Conservation (phyloP, 2,797 vertebrate genomes). For the Xenopus petersii region DNA sequence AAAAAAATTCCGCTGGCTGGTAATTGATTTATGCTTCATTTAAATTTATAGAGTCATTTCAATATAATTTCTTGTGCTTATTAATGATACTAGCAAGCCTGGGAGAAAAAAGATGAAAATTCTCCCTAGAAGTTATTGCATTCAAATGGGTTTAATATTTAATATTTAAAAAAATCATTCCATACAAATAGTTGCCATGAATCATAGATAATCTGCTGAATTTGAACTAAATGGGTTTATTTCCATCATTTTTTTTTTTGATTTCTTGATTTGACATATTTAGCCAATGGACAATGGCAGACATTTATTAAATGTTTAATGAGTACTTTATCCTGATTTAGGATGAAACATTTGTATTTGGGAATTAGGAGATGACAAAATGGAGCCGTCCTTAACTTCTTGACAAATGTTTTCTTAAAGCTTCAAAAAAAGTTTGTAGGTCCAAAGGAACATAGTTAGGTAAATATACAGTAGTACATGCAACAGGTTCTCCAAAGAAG, state of each 20-base stretch:
- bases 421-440: too few species aligned
- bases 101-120: constrained; percentile 76
- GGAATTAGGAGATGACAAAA: too few species aligned
- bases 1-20: constrained; percentile 71
- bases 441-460: too few species aligned
- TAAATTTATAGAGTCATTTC: constrained; percentile 72
- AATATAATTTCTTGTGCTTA: constrained; percentile 76
- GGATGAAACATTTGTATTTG: too few species aligned
- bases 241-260: not conserved
- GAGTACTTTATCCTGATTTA: too few species aligned
- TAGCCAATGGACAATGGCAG: too few species aligned
- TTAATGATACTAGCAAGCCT: constrained; percentile 73
- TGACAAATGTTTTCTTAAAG: too few species aligned
- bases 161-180: constrained; percentile 81
- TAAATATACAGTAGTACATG: too few species aligned
- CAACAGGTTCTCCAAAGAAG: too few species aligned
- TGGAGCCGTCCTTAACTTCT: too few species aligned
- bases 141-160: constrained; percentile 80
- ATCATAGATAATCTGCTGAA: constrained; percentile 71
- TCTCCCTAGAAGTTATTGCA: constrained; percentile 74
- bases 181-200: constrained; percentile 76
- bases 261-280: too few species aligned
- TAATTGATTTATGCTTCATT: constrained; percentile 81
- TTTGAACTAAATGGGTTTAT: constrained; percentile 57
- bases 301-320: too few species aligned